Evolutionary conservation across 2,797 vertebrate species (phyloP), one percentile per base, ranked within the genome.

Genomic region (Typhlichthys eigenmanni): DNA sequence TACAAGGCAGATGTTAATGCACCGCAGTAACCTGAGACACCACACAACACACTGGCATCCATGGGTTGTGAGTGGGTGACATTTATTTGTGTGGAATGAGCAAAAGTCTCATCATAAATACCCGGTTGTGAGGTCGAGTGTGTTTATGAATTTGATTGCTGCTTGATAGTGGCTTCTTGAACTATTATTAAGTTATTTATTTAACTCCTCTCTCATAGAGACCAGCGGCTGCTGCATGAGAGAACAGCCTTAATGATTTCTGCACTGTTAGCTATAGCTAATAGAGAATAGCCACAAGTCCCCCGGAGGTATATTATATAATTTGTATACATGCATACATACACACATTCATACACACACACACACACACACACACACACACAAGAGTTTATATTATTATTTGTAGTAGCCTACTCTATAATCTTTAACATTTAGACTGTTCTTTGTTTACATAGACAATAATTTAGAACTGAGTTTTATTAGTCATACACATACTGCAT

Each of bases 71-170:
- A 6, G 51, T 5, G 19, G 62, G 52, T 61, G 53, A 69, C 79
- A 69, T 74, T 55, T 79, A 77, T 75, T 71, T 72, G 11, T 72
- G 60, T 60, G 61, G 68, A 69, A 34, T n/a, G 45, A 75, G 68
- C 56, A 73, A 72, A 52, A 79, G 77, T 76, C 79, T 68, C 72
- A 75, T 81, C 69, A 76, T 69, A 68, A 54, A 61, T 58, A 74
- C 67, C 64, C 74, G 64, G 19, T 14, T 46, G 67, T 66, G 66
- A 76, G 24, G 24, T 24, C 24, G 24, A 24, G 58, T 55, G 55
- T 61, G 64, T 71, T 72, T 74, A 79, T 76, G 62, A 81, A 66
- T 80, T 79, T 72, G 19, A 52, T 78, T 74, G 73, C 48, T 61
- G 45, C 38, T 66, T 43, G 65, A 19, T 14, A 7, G 34, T 38